Base-by-base conservation (phyloP, 2,113 vertebrate genomes). In the Paedocypris sp. region DNA sequence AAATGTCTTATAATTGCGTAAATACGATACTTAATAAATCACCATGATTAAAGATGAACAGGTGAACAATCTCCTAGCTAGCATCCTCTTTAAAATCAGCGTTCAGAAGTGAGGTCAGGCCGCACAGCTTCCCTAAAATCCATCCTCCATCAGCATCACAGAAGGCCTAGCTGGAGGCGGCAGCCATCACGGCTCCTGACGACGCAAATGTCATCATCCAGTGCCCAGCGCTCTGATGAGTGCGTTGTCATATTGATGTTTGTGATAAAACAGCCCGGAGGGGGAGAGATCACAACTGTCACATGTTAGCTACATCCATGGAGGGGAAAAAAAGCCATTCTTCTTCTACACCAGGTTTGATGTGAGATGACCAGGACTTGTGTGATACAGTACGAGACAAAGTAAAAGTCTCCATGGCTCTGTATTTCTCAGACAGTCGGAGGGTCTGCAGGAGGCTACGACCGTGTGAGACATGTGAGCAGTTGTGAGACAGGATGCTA, bases 131-230 rank as follows among this genome's bases (percentile, higher is more conserved):
- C 5, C 29, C 26, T 11, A 18, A 63, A 45, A 16, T 23, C 15
- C 46, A 58, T 9, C 52, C 28, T 19, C 35, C 36, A 59, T 64
- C 46, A 46, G 53, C 36, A 59, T 58, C 38, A 52, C 3, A 50
- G 18, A 15, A 7, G 59, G 25, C 46, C 46, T 42, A 6, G 32
- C 57, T 42, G 33, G 25, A 47, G 28, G 60, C 38, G 6, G 12
- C 11, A 23, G 25, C 52, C 23, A 39, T 41, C 38, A 50, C 38
- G 35, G 31, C 11, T 28, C 33, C 31, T 47, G 39, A 49, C 36
- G 33, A 19, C 20, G 32, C 45, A 68, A 48, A 68, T 63, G 52
- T 48, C 38, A 63, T 41, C 52, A 41, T 56, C 15, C 23, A 19
- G 22, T 9, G 10, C 23, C 23, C 38, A 13, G 33, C 56, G 39